Evolutionary conservation across 2,797 vertebrate genomes (phyloP), one percentile per base, ranked within the genome.

Genomic region (Champsocephalus gunnari): DNA sequence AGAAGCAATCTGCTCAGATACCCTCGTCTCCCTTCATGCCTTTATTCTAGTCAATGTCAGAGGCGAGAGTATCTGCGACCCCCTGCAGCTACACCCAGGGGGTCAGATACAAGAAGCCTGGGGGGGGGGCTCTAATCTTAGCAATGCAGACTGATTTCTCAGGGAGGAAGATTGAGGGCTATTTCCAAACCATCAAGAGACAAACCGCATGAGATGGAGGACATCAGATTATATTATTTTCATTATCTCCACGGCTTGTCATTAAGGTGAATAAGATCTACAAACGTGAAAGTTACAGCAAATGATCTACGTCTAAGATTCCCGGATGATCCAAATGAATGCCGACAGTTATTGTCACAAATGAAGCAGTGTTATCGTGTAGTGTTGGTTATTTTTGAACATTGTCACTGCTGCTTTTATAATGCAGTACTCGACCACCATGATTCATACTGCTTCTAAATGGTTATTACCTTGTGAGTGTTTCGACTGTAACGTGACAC

Each of bases 81-180:
- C 71, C 75, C 66, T 58, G 54, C 14, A 71, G 75, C 62, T 69
- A 55, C 56, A 69, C 79, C 85, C 71, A 71, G 59, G 72, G 66
- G 76, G 70, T 80, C 75, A 80, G 75, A 85, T 49, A 59, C 73
- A 69, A 73, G 75, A 64, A 79, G 54, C 81, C 19, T 28, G 34
- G 57, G 44, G 49, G 79, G 28, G 28, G 32, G 57, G 45, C 53
- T 68, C 87, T 86, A 86, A 89, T 89, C 83, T 90, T 83, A 76
- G 85, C 80, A 81, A 75, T 57, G 71, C 76, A 88, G 82, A 60
- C 82, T 32, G 73, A 80, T 92, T 84, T 79, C 76, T 71, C 73
- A 76, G 21, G 77, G 24, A 62, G 53, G 56, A 68, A 80, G 14
- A 55, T 56, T 80, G 16, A 66, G 9, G 48, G 48, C 56, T 66